Base-by-base conservation (phyloP, 2,797 vertebrate species). In the Catamblyrhynchus diadema region DNA sequence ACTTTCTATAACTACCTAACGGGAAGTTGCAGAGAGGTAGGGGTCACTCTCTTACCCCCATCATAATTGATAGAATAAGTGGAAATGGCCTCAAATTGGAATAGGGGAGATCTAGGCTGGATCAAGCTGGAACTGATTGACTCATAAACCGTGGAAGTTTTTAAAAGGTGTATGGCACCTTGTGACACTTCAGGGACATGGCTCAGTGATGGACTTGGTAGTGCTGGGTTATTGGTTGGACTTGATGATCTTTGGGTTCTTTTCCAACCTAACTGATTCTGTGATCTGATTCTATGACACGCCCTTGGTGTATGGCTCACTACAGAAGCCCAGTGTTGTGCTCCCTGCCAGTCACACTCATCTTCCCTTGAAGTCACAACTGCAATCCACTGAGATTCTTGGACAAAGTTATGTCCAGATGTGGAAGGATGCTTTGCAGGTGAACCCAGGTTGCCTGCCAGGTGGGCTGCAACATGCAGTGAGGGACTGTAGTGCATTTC, bases 301-400 rank as follows among this genome's bases (percentile, higher is more conserved):
- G 1, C 25, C 37, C 17, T 27, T 3, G 0, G 8, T 4, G 3
- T 22, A 16, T 2, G 5, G 45, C 71, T 72, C 12, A 3, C 20
- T 28, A 53, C 3, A 32, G 59, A 23, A 7, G 15, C 48, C 22
- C 3, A 11, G 12, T 4, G 1, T 30, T 42, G 22, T 48, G 24
- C 33, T 78, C 13, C 0, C 32, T 77, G 35, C 33, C 0, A 0
- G 19, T 88, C 22, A 16, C 5, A 2, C 22, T 39, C 35, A 3
- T 12, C n/a, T 78, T 64, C 28, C 23, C 1, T 10, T 45, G 39
- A 61, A 33, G 21, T 51, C 62, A 27, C 35, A 74, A 30, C 35
- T 48, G 21, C 71, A 80, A n/a, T 32, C 33, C 41, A 10, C 24
- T 0, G 9, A 54, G 35, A 17, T 27, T 23, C 50, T 35, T 27